These are phyloP conservation scores for Melanaphis sacchari DNA, from an alignment of 1,140 invertebrate species.

Conservation along the genomic window DNA sequence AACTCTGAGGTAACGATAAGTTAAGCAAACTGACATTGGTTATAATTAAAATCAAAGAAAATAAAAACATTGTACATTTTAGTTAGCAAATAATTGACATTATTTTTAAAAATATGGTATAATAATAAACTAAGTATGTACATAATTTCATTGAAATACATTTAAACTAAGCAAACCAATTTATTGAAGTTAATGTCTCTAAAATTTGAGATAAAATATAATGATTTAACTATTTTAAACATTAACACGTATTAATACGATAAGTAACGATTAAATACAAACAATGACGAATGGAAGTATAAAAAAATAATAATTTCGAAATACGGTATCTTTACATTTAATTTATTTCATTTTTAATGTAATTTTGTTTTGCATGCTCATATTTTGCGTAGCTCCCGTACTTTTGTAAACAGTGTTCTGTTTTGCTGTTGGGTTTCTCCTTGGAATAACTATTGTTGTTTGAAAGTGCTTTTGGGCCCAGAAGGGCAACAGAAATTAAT, in stretches of 20 bases:
- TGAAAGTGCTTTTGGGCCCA: slow-evolving; percentile 3
- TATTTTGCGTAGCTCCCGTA: not conserved
- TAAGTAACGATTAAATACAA: not conserved
- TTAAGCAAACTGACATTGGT: not conserved
- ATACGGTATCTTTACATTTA: not conserved
- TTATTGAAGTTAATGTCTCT: not conserved
- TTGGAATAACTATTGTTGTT: slow-evolving; percentile 22
- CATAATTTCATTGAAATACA: not conserved
- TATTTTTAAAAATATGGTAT: not conserved
- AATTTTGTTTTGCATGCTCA: not conserved
- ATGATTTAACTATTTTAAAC: not conserved
- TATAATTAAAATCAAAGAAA: not conserved
- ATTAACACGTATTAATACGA: not conserved
- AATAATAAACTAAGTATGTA: not conserved
- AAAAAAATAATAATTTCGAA: not conserved
- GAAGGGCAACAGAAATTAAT: slow-evolving; percentile 47
- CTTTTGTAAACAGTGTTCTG: not conserved
- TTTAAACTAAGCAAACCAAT: not conserved
- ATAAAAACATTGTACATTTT: not conserved
- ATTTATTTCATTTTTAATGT: not conserved
- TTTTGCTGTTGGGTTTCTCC: not conserved
- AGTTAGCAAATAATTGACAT: not conserved
- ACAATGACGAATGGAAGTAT: not conserved
- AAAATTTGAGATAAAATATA: not conserved
- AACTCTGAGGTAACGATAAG: not conserved